Evolutionary conservation across 2,113 vertebrate genomes (phyloP).

Genomic region (Jacana jacana): DNA sequence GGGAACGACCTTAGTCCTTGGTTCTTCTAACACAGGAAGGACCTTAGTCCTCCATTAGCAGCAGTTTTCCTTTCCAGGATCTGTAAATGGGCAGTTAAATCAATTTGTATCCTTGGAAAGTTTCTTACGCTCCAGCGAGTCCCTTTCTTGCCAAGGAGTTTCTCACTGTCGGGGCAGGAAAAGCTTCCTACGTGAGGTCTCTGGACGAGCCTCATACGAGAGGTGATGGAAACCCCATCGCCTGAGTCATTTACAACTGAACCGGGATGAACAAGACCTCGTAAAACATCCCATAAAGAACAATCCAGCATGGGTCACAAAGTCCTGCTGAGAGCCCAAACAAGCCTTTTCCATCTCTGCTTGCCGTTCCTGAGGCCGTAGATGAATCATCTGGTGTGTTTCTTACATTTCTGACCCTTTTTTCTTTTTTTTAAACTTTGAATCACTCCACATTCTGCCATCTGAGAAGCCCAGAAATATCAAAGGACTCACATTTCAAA

Average conservation of each 20-base stretch:
- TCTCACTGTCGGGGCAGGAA: background rate
- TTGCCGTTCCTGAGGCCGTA: background rate
- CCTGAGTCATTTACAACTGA: conserved; percentile 6
- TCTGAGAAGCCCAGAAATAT: conserved; percentile 16
- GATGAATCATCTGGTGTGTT: conserved; percentile 1
- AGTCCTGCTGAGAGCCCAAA: background rate
- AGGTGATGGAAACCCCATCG: conserved; percentile 7
- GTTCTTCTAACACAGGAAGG: background rate
- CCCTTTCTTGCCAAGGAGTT: conserved; percentile 18
- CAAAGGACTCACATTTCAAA: background rate
- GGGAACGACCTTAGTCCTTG: background rate
- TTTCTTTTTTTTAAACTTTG: background rate
- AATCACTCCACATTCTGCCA: conserved; percentile 10
- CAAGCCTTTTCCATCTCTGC: background rate
- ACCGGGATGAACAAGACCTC: background rate
- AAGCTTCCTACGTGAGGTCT: background rate
- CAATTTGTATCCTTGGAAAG: conserved; percentile 24
- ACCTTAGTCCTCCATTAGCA: background rate
- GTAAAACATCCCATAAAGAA: background rate
- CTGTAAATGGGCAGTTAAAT: conserved; percentile 14
- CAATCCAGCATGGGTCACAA: background rate
- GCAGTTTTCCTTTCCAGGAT: conserved; percentile 15
- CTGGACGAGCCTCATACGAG: background rate
- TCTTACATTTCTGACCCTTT: background rate
- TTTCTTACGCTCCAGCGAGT: background rate